Evolutionary conservation across 2,888 invertebrate genomes (phyloP).

Genomic region (Glyphotaelius pellucidus): DNA sequence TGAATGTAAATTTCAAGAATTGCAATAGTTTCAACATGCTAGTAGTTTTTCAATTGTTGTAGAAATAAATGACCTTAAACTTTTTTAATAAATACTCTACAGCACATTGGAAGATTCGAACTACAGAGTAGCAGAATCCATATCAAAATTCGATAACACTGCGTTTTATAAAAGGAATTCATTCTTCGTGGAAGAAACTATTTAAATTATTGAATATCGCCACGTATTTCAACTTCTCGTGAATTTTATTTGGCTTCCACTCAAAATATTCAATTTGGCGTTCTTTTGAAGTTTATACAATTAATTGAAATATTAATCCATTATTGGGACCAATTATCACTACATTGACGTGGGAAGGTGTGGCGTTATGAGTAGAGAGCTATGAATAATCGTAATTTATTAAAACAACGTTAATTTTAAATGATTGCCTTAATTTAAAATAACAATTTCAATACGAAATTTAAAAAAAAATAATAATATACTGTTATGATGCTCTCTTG

Average conservation of each 20-base stretch:
- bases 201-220: background rate
- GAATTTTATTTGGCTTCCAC: background rate
- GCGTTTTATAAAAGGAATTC: background rate
- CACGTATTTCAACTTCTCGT: background rate
- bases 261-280: background rate
- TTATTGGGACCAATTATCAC: slow-evolving; percentile 37
- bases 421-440: slow-evolving; percentile 38
- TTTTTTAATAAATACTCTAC: background rate
- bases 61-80: background rate
- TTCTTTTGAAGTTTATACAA: background rate
- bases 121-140: background rate
- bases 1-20: background rate
- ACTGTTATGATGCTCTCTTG: slow-evolving; percentile 26
- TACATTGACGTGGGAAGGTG: background rate
- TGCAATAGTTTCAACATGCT: background rate
- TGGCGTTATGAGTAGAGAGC: background rate
- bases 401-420: slow-evolving; percentile 19
- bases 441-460: slow-evolving; percentile 23
- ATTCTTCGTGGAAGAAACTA: background rate
- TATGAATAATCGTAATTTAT: slow-evolving; percentile 26
- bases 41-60: background rate
- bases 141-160: background rate
- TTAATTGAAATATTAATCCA: background rate
- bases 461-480: slow-evolving; percentile 14
- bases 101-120: background rate